Evolutionary conservation across 1,140 invertebrate species (phyloP).

Genomic region (Platorchestia sp.): DNA sequence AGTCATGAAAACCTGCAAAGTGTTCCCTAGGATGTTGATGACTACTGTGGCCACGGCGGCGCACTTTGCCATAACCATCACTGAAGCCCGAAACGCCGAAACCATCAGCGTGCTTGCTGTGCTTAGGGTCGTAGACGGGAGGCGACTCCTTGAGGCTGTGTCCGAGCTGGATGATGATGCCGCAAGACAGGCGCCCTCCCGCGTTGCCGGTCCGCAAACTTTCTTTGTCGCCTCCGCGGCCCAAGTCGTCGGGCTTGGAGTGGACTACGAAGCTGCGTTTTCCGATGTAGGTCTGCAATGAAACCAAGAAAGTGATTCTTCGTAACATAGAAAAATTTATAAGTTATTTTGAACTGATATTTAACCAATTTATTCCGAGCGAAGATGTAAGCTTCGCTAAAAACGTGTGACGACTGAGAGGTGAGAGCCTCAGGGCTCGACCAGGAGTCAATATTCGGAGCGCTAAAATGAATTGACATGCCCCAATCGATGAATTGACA

Average conservation of each 20-base stretch:
- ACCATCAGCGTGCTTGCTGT: not conserved
- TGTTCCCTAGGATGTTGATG: not conserved
- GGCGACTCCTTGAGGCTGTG: slow-evolving; percentile 53
- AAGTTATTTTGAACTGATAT: not conserved
- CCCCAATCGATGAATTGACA: no score
- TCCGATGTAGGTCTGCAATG: slow-evolving; percentile 84
- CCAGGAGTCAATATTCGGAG: not conserved
- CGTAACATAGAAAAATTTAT: no score
- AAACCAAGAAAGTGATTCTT: not conserved
- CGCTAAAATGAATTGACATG: no score
- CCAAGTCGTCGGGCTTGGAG: slow-evolving; percentile 73
- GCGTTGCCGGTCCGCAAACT: slow-evolving; percentile 75
- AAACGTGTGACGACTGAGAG: not conserved
- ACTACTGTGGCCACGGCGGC: not conserved
- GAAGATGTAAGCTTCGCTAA: not conserved
- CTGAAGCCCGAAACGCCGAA: not conserved
- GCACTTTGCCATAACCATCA: not conserved
- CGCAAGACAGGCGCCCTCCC: slow-evolving; percentile 73
- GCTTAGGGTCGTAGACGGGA: slow-evolving; percentile 13
- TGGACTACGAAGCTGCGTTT: slow-evolving; percentile 75
- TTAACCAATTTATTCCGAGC: not conserved
- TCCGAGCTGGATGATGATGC: slow-evolving; percentile 75
- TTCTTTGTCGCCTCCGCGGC: slow-evolving; percentile 71
- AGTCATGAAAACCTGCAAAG: not conserved
- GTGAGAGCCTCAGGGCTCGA: not conserved